Base-by-base conservation (phyloP, 1,140 invertebrate genomes). In the Panonychus citri region DNA sequence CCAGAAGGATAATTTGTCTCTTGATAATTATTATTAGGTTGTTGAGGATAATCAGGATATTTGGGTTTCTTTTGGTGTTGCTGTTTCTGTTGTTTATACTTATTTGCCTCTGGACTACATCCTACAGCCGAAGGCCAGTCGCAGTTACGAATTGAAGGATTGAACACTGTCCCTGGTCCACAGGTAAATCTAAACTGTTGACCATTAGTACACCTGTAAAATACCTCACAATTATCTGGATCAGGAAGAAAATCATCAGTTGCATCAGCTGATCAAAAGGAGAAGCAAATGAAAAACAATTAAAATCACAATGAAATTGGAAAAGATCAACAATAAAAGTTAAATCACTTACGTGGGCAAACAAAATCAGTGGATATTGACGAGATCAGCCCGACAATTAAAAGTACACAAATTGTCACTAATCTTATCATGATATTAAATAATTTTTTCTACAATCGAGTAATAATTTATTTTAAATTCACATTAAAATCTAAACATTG, bases 91-190 rank as follows among this genome's bases (percentile, higher is more conserved):
- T n/a, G 13, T 19, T 7, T n/a, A 19, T 46, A 46, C 8, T n/a
- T 24, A 46, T 7, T 7, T 10, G 43, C 2, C 5, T n/a, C n/a
- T 21, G 15, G 42, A 46, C 19, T 24, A 30, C 53, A 57, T 28
- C 49, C 21, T 12, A 30, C 30, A 39, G 24, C 17, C 17, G 24
- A 27, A 8, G 56, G 56, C 56, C 56, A 57, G 28, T 57, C 56
- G 24, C 56, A 57, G 19, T 26, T 52, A 13, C 28, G 52, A n/a
- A 39, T 57, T 39, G 19, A 21, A 12, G 49, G 49, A 28, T 57
- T 57, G 24, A 40, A 57, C 8, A 26, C 25, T 34, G 56, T 57
- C 17, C 56, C 56, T 34, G 56, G 56, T 15, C 48, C 51, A 52
- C 56, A 57, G 13, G 26, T 26, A 24, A 57, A 57, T 5, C 15